A percentile compares a stretch with the other conserved stretches of the same genome.
Evolutionary conservation across 2,888 invertebrate genomes (phyloP).

Genomic region (Laspeyria flexula): DNA sequence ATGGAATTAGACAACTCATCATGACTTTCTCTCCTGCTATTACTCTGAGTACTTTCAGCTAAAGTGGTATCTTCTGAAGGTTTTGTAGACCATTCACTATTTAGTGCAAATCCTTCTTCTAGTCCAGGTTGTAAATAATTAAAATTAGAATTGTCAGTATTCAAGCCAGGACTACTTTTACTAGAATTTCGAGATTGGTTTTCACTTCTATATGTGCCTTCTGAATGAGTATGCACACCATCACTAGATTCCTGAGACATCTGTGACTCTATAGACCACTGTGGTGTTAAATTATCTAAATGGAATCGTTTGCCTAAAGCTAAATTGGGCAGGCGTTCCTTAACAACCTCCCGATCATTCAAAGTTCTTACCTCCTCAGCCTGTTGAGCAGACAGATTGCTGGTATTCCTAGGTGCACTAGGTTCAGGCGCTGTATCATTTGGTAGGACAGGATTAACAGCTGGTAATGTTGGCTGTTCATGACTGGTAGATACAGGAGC

Average conservation of each 20-base stretch:
- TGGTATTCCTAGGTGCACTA: slow-evolving; percentile 41
- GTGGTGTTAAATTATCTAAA: slow-evolving; percentile 82
- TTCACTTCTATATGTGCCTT: slow-evolving; percentile 87
- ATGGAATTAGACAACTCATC: slow-evolving; percentile 68
- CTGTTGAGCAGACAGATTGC: slow-evolving; percentile 44
- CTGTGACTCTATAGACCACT: slow-evolving; percentile 89
- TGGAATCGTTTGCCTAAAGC: slow-evolving; percentile 75
- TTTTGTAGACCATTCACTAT: slow-evolving; percentile 62
- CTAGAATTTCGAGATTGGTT: slow-evolving; percentile 85
- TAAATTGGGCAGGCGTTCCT: slow-evolving; percentile 76
- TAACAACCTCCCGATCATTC: slow-evolving; percentile 71
- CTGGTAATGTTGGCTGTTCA: slow-evolving; percentile 38
- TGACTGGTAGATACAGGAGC: slow-evolving; percentile 32
- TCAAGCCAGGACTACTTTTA: slow-evolving; percentile 76
- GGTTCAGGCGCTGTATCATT: slow-evolving; percentile 48
- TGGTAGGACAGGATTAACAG: slow-evolving; percentile 44
- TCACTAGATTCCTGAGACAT: slow-evolving; percentile 89
- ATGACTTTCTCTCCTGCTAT: slow-evolving; percentile 58
- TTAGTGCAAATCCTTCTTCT: slow-evolving; percentile 61
- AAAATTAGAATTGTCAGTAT: slow-evolving; percentile 73
- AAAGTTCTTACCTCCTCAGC: slow-evolving; percentile 68
- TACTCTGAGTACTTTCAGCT: slow-evolving; percentile 50
- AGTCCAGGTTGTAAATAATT: slow-evolving; percentile 67
- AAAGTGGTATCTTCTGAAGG: slow-evolving; percentile 58
- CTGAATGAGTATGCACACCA: slow-evolving; percentile 86